Evolutionary conservation across 2,113 vertebrate genomes (phyloP).

Genomic region (Orycteropus afer): DNA sequence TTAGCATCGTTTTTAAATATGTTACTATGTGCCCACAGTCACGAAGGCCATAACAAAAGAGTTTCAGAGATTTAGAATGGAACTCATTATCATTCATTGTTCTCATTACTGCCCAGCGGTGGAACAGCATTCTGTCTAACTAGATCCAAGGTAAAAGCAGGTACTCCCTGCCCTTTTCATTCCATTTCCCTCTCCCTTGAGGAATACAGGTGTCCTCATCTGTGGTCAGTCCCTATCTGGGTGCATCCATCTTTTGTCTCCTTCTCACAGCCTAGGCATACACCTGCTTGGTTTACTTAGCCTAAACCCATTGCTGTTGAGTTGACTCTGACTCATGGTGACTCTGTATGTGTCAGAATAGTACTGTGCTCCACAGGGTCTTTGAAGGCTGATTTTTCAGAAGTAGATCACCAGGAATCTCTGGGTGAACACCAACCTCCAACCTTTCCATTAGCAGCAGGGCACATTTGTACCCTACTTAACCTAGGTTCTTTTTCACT

Average conservation of each 20-base stretch:
- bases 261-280: background rate
- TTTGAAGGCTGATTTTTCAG: background rate
- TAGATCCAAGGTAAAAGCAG: background rate
- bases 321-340: background rate
- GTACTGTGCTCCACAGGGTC: background rate
- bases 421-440: background rate
- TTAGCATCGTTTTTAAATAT: conserved; percentile 34
- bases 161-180: background rate
- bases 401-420: background rate
- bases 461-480: no score
- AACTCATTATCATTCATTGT: background rate
- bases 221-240: background rate
- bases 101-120: background rate
- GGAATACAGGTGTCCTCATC: background rate
- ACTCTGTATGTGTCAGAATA: no score
- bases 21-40: background rate
- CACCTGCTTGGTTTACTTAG: background rate
- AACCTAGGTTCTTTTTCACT: background rate
- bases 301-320: background rate
- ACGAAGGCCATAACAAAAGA: background rate
- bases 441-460: no score
- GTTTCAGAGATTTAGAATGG: background rate
- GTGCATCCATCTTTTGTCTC: background rate
- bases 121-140: background rate
- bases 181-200: background rate